Percentiles rank a stretch among this genome's conserved stretches.
Conservation (phyloP, 2,113 vertebrate species). For the rat (Rattus norvegicus) region DNA sequence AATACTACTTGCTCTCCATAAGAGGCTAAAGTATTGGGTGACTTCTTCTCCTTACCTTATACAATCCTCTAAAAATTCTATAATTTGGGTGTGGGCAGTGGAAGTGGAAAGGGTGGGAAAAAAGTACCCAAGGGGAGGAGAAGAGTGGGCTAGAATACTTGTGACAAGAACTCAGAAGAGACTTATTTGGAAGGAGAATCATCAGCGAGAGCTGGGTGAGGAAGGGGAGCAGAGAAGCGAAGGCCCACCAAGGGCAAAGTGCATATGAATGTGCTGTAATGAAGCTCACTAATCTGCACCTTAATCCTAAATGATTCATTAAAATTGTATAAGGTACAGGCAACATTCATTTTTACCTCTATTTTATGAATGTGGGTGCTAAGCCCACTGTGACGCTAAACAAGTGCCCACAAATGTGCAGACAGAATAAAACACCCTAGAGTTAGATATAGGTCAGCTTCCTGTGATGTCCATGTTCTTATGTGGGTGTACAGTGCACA, state of each 20-base stretch:
- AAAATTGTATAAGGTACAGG: not conserved
- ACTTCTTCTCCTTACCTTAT: not conserved
- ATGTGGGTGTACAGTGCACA: not conserved
- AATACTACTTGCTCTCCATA: not conserved
- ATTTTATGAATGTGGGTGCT: not conserved
- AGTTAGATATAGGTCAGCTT: not conserved
- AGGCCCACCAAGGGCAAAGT: too few species aligned
- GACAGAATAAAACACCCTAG: not conserved
- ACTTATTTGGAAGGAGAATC: not conserved
- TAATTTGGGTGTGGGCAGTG: not conserved
- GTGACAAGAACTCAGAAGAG: not conserved
- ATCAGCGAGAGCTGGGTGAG: not conserved
- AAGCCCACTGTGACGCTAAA: not conserved
- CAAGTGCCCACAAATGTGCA: not conserved
- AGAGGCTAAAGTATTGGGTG: not conserved
- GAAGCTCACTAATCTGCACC: not conserved
- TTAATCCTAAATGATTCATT: not conserved
- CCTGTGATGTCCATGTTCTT: not conserved
- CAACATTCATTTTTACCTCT: not conserved
- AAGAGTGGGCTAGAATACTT: too few species aligned
- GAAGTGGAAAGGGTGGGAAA: not conserved
- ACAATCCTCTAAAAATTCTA: not conserved
- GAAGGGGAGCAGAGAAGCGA: not conserved
- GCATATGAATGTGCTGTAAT: not conserved
- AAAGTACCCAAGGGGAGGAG: not conserved